These are phyloP conservation scores for Lymantria dispar DNA, from an alignment of 2,888 invertebrate species.

Conservation along the genomic window DNA sequence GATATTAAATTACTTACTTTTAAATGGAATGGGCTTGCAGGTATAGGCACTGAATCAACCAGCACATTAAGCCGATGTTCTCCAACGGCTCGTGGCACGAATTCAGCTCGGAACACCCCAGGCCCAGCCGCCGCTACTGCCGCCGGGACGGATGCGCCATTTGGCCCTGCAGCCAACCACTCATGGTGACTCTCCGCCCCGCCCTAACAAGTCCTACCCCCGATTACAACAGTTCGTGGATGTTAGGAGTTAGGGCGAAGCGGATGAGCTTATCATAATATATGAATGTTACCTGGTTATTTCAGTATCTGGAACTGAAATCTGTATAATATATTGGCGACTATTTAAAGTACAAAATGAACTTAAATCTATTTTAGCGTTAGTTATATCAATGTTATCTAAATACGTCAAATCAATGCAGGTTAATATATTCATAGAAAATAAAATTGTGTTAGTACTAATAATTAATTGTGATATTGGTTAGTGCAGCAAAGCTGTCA, in stretches of 20 bases:
- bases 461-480: constrained; percentile 29
- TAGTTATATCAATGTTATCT: constrained; percentile 10
- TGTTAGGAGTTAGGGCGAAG: constrained; percentile 81
- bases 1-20: constrained; percentile 78
- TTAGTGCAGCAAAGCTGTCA: constrained; percentile 64
- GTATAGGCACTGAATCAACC: constrained; percentile 90
- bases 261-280: constrained; percentile 63
- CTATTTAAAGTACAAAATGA: constrained; percentile 17
- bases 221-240: constrained; percentile 22
- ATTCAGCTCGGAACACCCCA: constrained; percentile 93
- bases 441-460: constrained; percentile 23
- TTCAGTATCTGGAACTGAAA: constrained; percentile 41
- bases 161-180: constrained; percentile 87
- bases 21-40: constrained; percentile 96
- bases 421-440: background rate
- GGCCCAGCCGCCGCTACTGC: constrained; percentile 93
- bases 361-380: constrained; percentile 11
- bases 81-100: constrained; percentile 94
- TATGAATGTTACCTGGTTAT: constrained; percentile 64
- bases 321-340: constrained; percentile 5
- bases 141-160: constrained; percentile 94
- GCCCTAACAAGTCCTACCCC: constrained; percentile 55
- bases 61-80: constrained; percentile 95
- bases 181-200: constrained; percentile 65
- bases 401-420: background rate